These are phyloP conservation scores for Varanus salvator DNA, from an alignment of 2,113 vertebrate species.

Conservation along the genomic window DNA sequence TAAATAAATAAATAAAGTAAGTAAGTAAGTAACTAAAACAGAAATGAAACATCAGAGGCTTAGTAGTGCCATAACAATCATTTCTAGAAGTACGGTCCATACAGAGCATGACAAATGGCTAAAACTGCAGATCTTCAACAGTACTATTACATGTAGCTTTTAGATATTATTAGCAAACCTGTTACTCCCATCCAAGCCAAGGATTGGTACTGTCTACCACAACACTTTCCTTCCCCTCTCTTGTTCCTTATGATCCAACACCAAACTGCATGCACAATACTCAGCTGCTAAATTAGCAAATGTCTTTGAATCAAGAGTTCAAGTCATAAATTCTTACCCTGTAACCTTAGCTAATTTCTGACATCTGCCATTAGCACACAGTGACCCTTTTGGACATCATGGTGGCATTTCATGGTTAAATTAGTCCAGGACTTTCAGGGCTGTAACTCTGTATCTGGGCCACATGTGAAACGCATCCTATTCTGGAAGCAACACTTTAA, in stretches of 20 bases:
- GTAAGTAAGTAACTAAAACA: constrained; percentile 37
- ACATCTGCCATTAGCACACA: not conserved
- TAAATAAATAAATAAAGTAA: too few relatives aligned
- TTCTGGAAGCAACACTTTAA: too few relatives aligned
- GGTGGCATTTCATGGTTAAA: too few relatives aligned
- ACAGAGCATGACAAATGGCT: not conserved
- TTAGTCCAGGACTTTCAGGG: too few relatives aligned
- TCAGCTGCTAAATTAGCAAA: not conserved
- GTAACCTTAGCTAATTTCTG: not conserved
- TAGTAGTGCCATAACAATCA: not conserved
- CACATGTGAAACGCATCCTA: too few relatives aligned
- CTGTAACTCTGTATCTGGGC: too few relatives aligned
- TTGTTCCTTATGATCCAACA: not conserved
- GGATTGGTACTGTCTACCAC: not conserved
- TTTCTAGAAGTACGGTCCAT: not conserved
- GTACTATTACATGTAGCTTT: not conserved
- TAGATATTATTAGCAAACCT: not conserved
- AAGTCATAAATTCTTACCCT: not conserved
- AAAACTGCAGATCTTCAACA: not conserved
- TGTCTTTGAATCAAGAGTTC: not conserved
- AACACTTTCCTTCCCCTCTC: not conserved
- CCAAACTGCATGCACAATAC: not conserved
- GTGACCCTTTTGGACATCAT: too few relatives aligned
- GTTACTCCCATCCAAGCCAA: not conserved
- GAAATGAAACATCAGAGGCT: constrained; percentile 28